Evolutionary conservation across 2,797 vertebrate genomes (phyloP).

Genomic region (Sorex maritimensis): DNA sequence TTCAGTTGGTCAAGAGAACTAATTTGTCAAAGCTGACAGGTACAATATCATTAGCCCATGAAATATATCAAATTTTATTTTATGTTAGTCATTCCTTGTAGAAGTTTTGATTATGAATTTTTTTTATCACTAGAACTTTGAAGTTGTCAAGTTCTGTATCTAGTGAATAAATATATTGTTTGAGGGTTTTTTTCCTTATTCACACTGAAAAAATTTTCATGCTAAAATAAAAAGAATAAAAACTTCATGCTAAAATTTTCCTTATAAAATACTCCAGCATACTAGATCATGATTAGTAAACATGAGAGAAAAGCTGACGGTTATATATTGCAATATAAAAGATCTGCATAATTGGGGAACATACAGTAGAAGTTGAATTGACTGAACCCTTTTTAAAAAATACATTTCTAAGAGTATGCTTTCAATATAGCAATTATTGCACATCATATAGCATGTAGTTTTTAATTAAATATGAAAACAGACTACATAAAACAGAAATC

Average conservation of each 20-base stretch:
- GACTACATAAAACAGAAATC: slow-evolving; percentile 90
- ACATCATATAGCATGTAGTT: slow-evolving; percentile 90
- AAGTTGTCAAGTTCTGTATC: slow-evolving; percentile 66
- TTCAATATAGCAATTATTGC: slow-evolving; percentile 88
- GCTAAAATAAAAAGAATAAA: slow-evolving; percentile 29
- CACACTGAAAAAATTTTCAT: slow-evolving; percentile 66
- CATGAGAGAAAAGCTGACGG: slow-evolving; percentile 86
- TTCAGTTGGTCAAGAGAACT: slow-evolving; percentile 82
- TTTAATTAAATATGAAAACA: slow-evolving; percentile 92
- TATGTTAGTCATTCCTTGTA: slow-evolving; percentile 80
- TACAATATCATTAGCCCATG: slow-evolving; percentile 86
- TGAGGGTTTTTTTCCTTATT: slow-evolving; percentile 63
- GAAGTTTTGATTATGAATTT: slow-evolving; percentile 76
- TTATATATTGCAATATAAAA: slow-evolving; percentile 88
- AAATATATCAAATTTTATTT: slow-evolving; percentile 81
- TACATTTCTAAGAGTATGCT: slow-evolving; percentile 87
- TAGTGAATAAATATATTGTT: slow-evolving; percentile 47
- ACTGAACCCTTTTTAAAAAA: slow-evolving; percentile 82
- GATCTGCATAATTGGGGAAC: slow-evolving; percentile 85
- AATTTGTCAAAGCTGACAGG: slow-evolving; percentile 88
- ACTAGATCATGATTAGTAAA: slow-evolving; percentile 83
- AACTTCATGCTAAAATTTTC: slow-evolving; percentile 78
- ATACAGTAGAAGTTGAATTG: slow-evolving; percentile 86
- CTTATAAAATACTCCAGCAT: slow-evolving; percentile 80
- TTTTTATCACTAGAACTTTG: slow-evolving; percentile 14